These are phyloP conservation scores for Corythoichthys haematopterus DNA, from an alignment of 2,113 vertebrate genomes.

Conservation along the genomic window DNA sequence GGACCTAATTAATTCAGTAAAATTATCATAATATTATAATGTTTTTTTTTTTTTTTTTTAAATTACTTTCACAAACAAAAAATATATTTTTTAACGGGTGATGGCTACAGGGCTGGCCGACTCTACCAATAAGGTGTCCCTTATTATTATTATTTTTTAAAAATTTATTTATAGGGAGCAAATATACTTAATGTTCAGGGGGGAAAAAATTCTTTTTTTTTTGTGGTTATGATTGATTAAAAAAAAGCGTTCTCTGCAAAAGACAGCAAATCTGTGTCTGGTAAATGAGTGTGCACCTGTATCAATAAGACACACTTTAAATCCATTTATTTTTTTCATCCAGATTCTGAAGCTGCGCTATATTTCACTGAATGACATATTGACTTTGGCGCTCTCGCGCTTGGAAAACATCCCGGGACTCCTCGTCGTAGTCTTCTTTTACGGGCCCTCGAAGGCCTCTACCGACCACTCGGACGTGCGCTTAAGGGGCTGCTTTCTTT, in stretches of 20 bases:
- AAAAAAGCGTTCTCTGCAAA: not conserved
- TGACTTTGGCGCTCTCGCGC: slow-evolving; percentile 59
- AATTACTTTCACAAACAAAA: too few relatives aligned
- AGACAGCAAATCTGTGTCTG: not conserved
- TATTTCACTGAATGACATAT: slow-evolving; percentile 49
- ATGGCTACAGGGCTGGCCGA: too few relatives aligned
- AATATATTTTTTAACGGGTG: too few relatives aligned
- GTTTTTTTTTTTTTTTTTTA: too few relatives aligned
- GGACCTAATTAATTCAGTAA: too few relatives aligned
- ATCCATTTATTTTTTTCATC: slow-evolving; percentile 20
- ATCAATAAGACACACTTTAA: slow-evolving; percentile 30
- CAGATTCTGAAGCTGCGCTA: slow-evolving; percentile 12
- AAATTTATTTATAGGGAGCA: too few relatives aligned
- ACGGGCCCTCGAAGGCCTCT: slow-evolving; percentile 42
- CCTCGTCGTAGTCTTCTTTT: slow-evolving; percentile 48
- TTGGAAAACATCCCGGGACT: slow-evolving; percentile 56
- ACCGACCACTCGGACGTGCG: slow-evolving; percentile 44
- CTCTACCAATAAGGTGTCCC: too few relatives aligned
- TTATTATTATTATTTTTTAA: too few relatives aligned
- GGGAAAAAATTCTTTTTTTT: too few relatives aligned
- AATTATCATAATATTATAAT: too few relatives aligned
- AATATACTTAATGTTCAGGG: too few relatives aligned
- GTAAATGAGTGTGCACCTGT: slow-evolving; percentile 1
- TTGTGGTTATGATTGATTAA: too few relatives aligned
- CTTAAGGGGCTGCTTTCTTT: slow-evolving; percentile 26